Percentiles rank a stretch among this genome's conserved stretches.
phyloP scores from a whole-genome alignment of 1,140 invertebrate species.

The Hydropsyche tenuis region DNA sequence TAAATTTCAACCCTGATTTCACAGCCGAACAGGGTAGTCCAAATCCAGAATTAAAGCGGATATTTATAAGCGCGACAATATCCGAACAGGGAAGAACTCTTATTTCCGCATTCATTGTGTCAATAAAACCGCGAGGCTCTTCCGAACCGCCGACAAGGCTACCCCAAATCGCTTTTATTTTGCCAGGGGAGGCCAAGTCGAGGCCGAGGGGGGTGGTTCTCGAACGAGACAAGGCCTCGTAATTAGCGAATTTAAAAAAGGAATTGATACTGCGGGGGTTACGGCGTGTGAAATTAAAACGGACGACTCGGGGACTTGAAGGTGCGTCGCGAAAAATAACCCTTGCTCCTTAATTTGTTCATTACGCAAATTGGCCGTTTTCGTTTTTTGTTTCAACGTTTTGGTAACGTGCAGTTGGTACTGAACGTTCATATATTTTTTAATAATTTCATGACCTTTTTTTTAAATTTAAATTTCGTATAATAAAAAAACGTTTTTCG shows the following conservation, averaged over 20 bases:
- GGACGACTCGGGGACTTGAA: neutral
- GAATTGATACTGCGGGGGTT: conserved; percentile 44
- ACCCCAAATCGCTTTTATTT: neutral
- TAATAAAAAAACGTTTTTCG: too few relatives aligned
- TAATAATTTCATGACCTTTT: too few relatives aligned
- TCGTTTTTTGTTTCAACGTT: neutral
- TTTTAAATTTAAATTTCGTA: too few relatives aligned
- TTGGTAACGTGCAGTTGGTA: too few relatives aligned
- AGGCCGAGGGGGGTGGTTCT: neutral
- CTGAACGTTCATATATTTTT: too few relatives aligned
- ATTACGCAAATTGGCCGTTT: neutral
- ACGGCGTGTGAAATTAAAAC: conserved; percentile 48
- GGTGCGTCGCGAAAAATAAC: conserved; percentile 4
- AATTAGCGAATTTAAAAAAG: conserved; percentile 50
- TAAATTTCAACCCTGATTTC: neutral
- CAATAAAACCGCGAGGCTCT: conserved; percentile 39
- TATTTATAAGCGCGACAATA: conserved; percentile 47
- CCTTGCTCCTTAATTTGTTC: conserved; percentile 6
- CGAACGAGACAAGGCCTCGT: conserved; percentile 31
- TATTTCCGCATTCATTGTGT: conserved; percentile 42
- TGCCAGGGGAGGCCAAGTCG: neutral
- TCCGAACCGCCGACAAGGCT: too few relatives aligned
- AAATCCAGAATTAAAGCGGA: conserved; percentile 42
- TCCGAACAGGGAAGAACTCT: conserved; percentile 43
- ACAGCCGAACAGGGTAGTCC: neutral